These are phyloP conservation scores for Morinoia aosen DNA, from an alignment of 2,888 invertebrate genomes.

Conservation along the genomic window DNA sequence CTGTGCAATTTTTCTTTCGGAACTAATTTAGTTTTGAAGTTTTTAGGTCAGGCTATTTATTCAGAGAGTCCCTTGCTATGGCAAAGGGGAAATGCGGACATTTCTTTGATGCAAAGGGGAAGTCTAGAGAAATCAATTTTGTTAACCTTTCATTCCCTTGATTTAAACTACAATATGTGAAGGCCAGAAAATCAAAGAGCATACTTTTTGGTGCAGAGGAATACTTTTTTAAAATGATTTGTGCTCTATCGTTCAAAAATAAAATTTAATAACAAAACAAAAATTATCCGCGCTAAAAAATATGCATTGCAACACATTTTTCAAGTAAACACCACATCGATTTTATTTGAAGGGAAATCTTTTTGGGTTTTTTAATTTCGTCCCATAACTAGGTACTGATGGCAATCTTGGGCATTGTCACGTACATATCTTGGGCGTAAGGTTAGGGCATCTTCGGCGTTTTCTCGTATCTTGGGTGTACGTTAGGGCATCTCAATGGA, in stretches of 20 bases:
- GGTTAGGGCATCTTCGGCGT: no score
- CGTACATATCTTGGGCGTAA: no score
- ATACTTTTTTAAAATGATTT: background rate
- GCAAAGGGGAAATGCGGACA: background rate
- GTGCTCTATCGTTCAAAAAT: background rate
- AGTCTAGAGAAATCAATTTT: background rate
- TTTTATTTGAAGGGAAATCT: no score
- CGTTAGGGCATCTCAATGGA: no score
- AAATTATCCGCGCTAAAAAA: no score
- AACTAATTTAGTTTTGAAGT: background rate
- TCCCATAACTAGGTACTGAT: no score
- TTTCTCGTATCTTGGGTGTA: no score
- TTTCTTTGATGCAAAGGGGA: background rate
- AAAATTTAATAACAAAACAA: background rate
- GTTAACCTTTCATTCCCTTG: background rate
- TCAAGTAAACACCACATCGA: no score
- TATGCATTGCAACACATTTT: no score
- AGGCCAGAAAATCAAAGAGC: background rate
- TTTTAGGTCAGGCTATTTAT: background rate
- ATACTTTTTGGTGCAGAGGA: background rate
- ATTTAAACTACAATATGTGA: background rate
- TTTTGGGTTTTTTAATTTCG: no score
- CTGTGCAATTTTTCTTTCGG: background rate
- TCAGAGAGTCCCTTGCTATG: background rate
- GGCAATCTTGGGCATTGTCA: no score